Base-by-base conservation (phyloP, 2,797 vertebrate genomes). In the Jordanella pulchra region DNA sequence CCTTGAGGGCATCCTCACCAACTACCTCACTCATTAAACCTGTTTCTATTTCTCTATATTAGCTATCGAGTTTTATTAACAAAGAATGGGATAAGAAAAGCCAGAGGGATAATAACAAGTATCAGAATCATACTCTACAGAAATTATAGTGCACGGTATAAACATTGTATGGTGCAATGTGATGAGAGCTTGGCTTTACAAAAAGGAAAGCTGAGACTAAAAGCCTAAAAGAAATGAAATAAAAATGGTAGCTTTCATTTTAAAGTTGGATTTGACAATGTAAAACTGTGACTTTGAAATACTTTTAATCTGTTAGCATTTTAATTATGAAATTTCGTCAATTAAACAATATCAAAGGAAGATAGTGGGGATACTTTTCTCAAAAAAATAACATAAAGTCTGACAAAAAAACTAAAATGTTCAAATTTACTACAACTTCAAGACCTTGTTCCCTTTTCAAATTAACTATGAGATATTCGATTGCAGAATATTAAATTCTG, bases 201-300 rank as follows among this genome's bases (percentile, higher is more conserved):
- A 71, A 69, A 44, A 74, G 21, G 2, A 32, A 48, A 1, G 12
- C 64, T 35, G 15, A 47, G 6, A 58, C 63, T 65, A 60, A 48
- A 30, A 48, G n/a, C 70, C 45, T 25, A n/a, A 71, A 78, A 64
- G 64, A 54, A 85, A 55, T 67, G 51, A 39, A 72, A 39, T 39
- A 39, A 39, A 39, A 39, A 39, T 56, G 27, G 7, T 17, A 3
- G 14, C 45, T 47, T 47, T 47, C 12, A 27, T 47, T 47, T 47
- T 35, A 27, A 23, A 58, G 30, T 35, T 48, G n/a, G 32, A 2
- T 45, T 2, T 23, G 3, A 6, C 64, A 32, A 4, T 30, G 9
- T 32, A 1, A 50, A 21, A 61, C 25, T 28, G 12, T 25, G 9
- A 27, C 14, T 45, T 35, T 56, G 13, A n/a, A n/a, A 47, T 25